Conservation (phyloP, 2,113 vertebrate species). For the Plectropomus leopardus region DNA sequence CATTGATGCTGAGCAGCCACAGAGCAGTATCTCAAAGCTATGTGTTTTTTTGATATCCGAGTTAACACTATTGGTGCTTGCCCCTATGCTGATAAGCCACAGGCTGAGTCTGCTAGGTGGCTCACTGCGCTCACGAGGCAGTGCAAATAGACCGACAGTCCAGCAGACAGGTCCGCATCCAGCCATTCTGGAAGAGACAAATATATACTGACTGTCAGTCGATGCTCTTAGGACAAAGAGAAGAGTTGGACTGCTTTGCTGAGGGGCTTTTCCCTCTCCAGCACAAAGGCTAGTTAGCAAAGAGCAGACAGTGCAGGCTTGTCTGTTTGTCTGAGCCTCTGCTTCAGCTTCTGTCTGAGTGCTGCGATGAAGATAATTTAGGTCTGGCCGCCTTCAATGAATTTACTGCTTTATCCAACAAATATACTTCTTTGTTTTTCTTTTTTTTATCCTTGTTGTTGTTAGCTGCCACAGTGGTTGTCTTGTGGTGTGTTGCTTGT, state of each 20-base stretch:
- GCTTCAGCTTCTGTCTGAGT: constrained; percentile 57
- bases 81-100: constrained; percentile 32
- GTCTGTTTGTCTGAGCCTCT: constrained; percentile 64
- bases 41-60: constrained; percentile 14
- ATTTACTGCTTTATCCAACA: constrained; percentile 4
- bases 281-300: constrained; percentile 84
- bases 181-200: constrained; percentile 58
- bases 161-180: constrained; percentile 36
- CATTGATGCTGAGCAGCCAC: constrained; percentile 4
- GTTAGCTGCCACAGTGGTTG: constrained; percentile 5
- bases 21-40: constrained; percentile 9
- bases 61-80: neutral
- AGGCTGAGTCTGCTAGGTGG: constrained; percentile 51
- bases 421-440: constrained; percentile 48
- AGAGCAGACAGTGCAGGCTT: constrained; percentile 66
- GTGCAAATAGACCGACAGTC: constrained; percentile 32
- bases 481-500: constrained; percentile 24
- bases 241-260: constrained; percentile 64
- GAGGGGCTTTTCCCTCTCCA: constrained; percentile 73
- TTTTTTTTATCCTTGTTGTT: constrained; percentile 40
- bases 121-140: constrained; percentile 51
- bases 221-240: constrained; percentile 83
- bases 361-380: constrained; percentile 54
- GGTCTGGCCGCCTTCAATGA: neutral
- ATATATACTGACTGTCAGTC: constrained; percentile 76